These are phyloP conservation scores for Hydrotaea diabolus DNA, from an alignment of 2,888 invertebrate genomes.

Conservation along the genomic window DNA sequence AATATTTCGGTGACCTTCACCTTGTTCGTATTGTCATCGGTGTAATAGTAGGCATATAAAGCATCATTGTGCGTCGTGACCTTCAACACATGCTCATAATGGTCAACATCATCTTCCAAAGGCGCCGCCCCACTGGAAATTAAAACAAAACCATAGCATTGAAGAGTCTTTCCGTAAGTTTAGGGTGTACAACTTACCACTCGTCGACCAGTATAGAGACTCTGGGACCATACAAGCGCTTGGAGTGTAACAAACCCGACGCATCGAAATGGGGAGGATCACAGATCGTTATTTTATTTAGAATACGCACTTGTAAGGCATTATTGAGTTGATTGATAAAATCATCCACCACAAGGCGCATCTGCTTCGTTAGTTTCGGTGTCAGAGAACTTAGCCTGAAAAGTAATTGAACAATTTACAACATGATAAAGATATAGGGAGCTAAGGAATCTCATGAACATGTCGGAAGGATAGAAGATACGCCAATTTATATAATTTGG, in stretches of 20 bases:
- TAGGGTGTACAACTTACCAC: slow-evolving; percentile 72
- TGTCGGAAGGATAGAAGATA: not conserved
- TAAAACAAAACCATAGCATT: not conserved
- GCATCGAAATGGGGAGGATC: slow-evolving; percentile 79
- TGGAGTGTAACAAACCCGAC: slow-evolving; percentile 78
- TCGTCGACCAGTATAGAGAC: slow-evolving; percentile 79
- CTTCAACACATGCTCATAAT: slow-evolving; percentile 87
- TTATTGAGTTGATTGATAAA: slow-evolving; percentile 83
- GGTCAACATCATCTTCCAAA: slow-evolving; percentile 82
- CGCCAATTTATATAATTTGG: slow-evolving; percentile 13
- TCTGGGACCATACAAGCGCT: slow-evolving; percentile 76
- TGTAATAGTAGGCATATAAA: slow-evolving; percentile 93
- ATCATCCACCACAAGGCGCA: slow-evolving; percentile 83
- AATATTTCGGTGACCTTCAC: slow-evolving; percentile 94
- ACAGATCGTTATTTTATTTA: slow-evolving; percentile 78
- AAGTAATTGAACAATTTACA: not conserved
- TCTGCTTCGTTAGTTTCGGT: slow-evolving; percentile 78
- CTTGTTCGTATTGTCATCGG: slow-evolving; percentile 90
- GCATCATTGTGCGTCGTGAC: slow-evolving; percentile 91
- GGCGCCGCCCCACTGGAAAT: slow-evolving; percentile 75
- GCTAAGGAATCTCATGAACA: not conserved
- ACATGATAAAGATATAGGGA: slow-evolving; percentile 40
- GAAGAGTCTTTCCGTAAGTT: not conserved
- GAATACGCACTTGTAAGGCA: slow-evolving; percentile 76
- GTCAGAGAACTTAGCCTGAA: slow-evolving; percentile 77